Evolutionary conservation across 2,113 vertebrate genomes (phyloP), one percentile per base, ranked within the genome.

Genomic region (Sinocyclocheilus grahami): DNA sequence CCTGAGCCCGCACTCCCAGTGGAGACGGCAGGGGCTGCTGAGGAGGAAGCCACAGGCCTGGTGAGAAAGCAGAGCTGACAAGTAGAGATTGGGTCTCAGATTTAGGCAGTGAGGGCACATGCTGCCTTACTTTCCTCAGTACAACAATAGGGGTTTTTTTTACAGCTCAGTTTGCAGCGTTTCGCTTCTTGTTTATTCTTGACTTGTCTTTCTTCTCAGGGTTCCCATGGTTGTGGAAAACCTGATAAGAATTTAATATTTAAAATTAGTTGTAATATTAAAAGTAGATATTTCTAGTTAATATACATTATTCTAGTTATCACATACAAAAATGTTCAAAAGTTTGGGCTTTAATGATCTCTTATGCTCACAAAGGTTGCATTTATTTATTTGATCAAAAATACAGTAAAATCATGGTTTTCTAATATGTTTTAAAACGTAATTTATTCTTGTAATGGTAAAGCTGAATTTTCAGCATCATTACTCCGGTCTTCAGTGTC

Each of bases 1-100:
- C 92, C 98, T 99, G 86, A 99, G 98, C 93, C 98, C 98, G 0
- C 98, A 99, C 90, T 98, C 98, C 0, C 97, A 96, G 93, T 98
- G 97, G 97, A 95, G 96, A 90, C 96, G 96, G 55, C 97, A 96
- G 67, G 97, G 98, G 76, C 93, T 98, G 85, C 93, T 96, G 82
- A 98, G 97, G 94, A 97, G 97, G 95, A 99, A 99, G 90, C 97
- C 98, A 0, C 98, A 98, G 93, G 95, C 97, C 84, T 98, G 97
- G 98, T 99, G 94, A 97, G 97, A 71, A 33, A 51, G 60, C n/a
- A 27, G 46, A 33, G 39, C 74, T 65, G 72, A 72, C 58, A 42
- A 39, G 58, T 33, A 80, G 33, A 60, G 60, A 53, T 6, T 33
- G 12, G 42, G 85, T 55, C 48, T 69, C 60, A 63, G 55, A 65